Base-by-base conservation (phyloP, 2,888 invertebrate genomes). In the Patella pellucida region DNA sequence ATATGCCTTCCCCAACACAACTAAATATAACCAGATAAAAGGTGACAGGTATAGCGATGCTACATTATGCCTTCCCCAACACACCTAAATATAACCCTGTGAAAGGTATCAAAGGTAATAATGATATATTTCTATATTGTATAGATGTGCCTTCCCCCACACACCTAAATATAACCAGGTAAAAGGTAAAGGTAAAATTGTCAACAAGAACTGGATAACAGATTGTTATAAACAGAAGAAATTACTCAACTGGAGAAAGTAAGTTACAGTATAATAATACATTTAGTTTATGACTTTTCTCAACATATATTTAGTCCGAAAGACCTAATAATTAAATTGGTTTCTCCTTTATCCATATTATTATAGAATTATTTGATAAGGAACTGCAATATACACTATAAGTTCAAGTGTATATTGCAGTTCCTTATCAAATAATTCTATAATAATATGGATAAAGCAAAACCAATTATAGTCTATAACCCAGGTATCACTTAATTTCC, bases 121-220 rank as follows among this genome's bases (percentile, higher is more conserved):
- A 5, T 41, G 41, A 0, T 41, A 41, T 41, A 41, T 41, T 41
- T 41, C 1, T 75, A 68, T 75, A 76, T 83, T 52, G 91, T 92
- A 9, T 91, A 96, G 97, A 69, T 97, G 97, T 92, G 97, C 97
- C 15, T 97, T 96, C 91, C 92, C 93, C 7, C 95, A 95, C 90
- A 97, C 97, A 7, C 97, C 97, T 5, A 97, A 97, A 91, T 95
- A 95, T 89, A 93, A 93, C 72, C 93, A 95, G 91, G 90, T 90
- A 19, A 93, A 92, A 82, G 93, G 93, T 1, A 93, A 93, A 78
- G 91, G 93, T 1, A 93, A 93, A 77, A 95, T 94, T 76, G 94
- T 95, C 3, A 93, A 90, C 31, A 94, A 93, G 81, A 93, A 93
- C n/a, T 97, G 97, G 97, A 92, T 97, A 77, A 92, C 93, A 79